phyloP scores from a whole-genome alignment of 1,140 invertebrate species.

The Plutomurus gul region DNA sequence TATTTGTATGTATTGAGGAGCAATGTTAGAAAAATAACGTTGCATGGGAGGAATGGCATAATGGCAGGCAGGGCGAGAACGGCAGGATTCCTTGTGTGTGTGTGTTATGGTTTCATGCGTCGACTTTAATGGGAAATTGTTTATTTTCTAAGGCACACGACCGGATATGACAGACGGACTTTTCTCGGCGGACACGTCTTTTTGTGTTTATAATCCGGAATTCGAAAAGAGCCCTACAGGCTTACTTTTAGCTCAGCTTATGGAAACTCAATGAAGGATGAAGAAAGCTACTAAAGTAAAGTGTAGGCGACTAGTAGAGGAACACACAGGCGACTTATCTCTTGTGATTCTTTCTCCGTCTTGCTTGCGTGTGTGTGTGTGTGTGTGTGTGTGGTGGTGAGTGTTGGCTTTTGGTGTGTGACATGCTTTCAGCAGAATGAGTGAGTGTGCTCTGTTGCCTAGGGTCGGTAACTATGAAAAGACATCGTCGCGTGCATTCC shows the following conservation, averaged over 20 bases:
- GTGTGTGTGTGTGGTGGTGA: neutral
- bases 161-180: conserved; percentile 42
- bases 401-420: neutral
- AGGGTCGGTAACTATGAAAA: conserved; percentile 12
- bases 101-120: conserved; percentile 43
- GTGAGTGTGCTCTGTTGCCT: no score
- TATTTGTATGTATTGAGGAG: neutral
- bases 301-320: neutral
- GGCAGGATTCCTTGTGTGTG: no score
- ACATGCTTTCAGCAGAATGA: neutral
- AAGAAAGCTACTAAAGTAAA: neutral
- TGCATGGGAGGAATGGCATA: neutral
- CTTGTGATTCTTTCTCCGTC: neutral
- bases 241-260: neutral
- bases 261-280: neutral
- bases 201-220: conserved; percentile 20
- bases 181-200: neutral
- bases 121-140: conserved; percentile 45
- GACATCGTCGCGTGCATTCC: conserved; percentile 10
- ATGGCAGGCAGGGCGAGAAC: neutral
- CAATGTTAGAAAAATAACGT: neutral
- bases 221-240: conserved; percentile 8
- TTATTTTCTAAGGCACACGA: conserved; percentile 43
- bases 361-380: neutral
- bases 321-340: neutral